These are phyloP conservation scores for Phrynocephalus forsythii DNA, from an alignment of 2,797 vertebrate genomes.

Conservation along the genomic window DNA sequence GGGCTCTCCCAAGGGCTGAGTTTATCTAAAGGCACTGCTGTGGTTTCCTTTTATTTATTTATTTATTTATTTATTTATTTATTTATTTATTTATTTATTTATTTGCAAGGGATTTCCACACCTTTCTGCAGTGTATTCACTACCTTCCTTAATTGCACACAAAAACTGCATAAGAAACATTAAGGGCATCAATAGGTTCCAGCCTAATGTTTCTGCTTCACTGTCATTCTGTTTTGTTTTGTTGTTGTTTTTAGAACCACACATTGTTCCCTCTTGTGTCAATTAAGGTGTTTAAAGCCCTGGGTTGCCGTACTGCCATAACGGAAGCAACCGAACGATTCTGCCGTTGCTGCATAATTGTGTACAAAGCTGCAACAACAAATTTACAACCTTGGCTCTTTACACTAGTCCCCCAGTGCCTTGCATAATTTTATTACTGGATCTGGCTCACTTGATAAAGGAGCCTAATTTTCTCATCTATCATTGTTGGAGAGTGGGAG, in stretches of 20 bases:
- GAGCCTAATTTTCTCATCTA: constrained; percentile 41
- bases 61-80: no score
- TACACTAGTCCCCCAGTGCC: constrained; percentile 27
- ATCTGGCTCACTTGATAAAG: constrained; percentile 49
- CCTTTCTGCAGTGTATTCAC: constrained; percentile 26
- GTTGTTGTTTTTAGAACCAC: constrained; percentile 27
- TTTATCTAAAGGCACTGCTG: neutral
- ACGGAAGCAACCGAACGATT: constrained; percentile 41
- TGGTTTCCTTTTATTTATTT: neutral
- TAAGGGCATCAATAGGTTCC: constrained; percentile 50
- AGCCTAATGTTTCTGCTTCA: constrained; percentile 55
- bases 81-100: neutral
- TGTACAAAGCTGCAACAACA: constrained; percentile 40
- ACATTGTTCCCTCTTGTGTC: constrained; percentile 40
- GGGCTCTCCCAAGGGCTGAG: neutral
- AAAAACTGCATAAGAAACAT: constrained; percentile 62
- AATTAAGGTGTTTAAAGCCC: constrained; percentile 46
- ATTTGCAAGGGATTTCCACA: constrained; percentile 34
- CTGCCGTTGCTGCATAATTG: constrained; percentile 51
- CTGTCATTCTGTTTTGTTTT: constrained; percentile 15
- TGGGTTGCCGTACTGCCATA: neutral
- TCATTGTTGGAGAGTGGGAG: constrained; percentile 5
- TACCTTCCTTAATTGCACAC: constrained; percentile 4
- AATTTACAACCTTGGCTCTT: constrained; percentile 40
- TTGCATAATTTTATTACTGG: constrained; percentile 49